These are phyloP conservation scores for Coleophora flavipennella DNA, from an alignment of 2,888 invertebrate genomes.

Conservation along the genomic window DNA sequence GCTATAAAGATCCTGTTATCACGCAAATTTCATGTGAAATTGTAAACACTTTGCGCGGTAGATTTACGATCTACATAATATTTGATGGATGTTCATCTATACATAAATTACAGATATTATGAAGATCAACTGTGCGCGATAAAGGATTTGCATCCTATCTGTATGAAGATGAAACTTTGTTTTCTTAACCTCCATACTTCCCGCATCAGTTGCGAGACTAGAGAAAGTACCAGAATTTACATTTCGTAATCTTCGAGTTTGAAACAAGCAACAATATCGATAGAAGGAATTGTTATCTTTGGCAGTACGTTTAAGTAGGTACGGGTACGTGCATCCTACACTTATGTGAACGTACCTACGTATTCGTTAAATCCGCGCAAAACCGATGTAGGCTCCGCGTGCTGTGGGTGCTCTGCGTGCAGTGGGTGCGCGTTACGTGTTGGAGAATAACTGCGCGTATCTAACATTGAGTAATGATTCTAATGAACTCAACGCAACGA, in stretches of 20 bases:
- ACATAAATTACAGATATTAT: too few species aligned
- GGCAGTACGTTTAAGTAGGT: too few species aligned
- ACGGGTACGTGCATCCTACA: conserved; percentile 4
- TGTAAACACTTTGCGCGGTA: too few species aligned
- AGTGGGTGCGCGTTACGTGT: too few species aligned
- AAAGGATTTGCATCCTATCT: conserved; percentile 34
- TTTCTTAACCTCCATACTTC: conserved; percentile 65
- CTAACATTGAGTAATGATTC: conserved; percentile 10
- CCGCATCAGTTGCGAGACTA: conserved; percentile 51
- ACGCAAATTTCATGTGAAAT: conserved; percentile 15
- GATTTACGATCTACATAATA: conserved; percentile 8
- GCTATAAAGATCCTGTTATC: conserved; percentile 6
- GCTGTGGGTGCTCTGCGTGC: background rate
- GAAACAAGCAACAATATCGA: conserved; percentile 46
- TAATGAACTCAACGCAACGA: conserved; percentile 7
- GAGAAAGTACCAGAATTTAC: conserved; percentile 50
- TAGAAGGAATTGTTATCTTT: conserved; percentile 25
- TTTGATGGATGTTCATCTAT: too few species aligned
- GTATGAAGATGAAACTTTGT: conserved; percentile 50
- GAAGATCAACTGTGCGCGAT: conserved; percentile 8
- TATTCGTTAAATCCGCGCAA: background rate
- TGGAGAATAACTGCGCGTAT: conserved; percentile 6
- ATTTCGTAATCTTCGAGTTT: conserved; percentile 53
- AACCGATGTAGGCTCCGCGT: background rate
- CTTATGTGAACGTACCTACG: conserved; percentile 1